Evolutionary conservation across 2,113 vertebrate species (phyloP), one percentile per base, ranked within the genome.

Genomic region (Tetrax tetrax): DNA sequence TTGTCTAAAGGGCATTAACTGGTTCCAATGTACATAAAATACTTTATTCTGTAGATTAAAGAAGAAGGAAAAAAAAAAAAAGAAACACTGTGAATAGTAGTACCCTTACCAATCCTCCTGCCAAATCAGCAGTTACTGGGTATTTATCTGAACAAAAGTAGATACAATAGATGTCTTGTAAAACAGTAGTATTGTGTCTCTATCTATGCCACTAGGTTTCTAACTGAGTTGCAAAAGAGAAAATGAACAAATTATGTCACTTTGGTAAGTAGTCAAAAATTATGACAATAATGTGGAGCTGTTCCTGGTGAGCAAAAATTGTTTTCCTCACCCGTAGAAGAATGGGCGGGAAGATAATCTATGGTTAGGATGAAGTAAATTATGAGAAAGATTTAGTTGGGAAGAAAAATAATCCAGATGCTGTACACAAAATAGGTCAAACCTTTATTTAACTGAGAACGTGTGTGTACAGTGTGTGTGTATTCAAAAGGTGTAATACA

Each of bases 1-100:
- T 97, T 98, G 98, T 98, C 96, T 98, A 98, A 97, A 98, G 98
- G 98, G 98, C 98, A 98, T 98, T 98, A 98, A 97, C 96, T 97
- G 96, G 97, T 98, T 98, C 97, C 96, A 96, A 90, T 98, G 98
- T 98, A 97, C 94, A 98, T 98, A 97, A 88, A 97, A 96, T 91
- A 97, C 96, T 97, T 98, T 97, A 97, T 97, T 97, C 97, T 98
- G 97, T 98, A 98, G 98, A 97, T 98, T 97, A 96, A 98, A 83
- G 85, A 93, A 92, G 76, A 74, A 92, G 23, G 77, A 41, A 79
- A 93, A 54, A 53, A 45, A 91, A 92, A 97, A 45, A 91, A 92
- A 97, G 94, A 97, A 98, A 98, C 98, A 98, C 98, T 98, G 98
- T 98, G 98, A 98, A 97, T 97, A 98, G 97, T 97, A 97, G 94